Evolutionary conservation across 2,888 invertebrate genomes (phyloP).

Genomic region (Neria commutata): DNA sequence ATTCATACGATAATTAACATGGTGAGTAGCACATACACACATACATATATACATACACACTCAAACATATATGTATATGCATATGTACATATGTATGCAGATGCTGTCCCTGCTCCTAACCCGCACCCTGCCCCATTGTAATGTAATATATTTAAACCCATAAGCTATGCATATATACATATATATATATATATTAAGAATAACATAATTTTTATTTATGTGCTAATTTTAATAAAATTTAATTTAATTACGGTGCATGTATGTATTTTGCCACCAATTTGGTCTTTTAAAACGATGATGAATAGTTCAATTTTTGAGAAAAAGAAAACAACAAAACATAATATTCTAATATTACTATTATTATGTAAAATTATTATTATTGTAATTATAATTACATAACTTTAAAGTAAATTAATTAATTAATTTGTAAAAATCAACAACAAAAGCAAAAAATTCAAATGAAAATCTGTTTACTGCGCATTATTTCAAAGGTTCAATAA

Average conservation of each 20-base stretch:
- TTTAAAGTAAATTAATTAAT: conserved; percentile 14
- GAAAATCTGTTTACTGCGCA: conserved; percentile 50
- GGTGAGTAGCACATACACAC: too few species aligned
- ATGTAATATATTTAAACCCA: too few species aligned
- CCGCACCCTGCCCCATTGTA: too few species aligned
- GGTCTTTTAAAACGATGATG: too few species aligned
- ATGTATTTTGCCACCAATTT: too few species aligned
- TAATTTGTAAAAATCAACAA: conserved; percentile 18
- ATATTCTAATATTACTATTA: neutral
- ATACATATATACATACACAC: neutral
- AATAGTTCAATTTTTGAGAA: conserved; percentile 52
- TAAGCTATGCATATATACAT: too few species aligned
- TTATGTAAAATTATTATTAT: conserved; percentile 23
- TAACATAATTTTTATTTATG: too few species aligned
- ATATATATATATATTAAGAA: neutral
- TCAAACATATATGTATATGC: conserved; percentile 5
- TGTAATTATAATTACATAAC: conserved; percentile 21
- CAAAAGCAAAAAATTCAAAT: conserved; percentile 25
- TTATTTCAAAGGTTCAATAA: conserved; percentile 55
- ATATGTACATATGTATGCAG: conserved; percentile 3
- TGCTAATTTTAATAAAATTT: too few species aligned
- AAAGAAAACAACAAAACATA: conserved; percentile 24
- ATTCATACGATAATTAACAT: too few species aligned
- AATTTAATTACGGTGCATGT: too few species aligned
- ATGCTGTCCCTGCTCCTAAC: too few species aligned